These are phyloP conservation scores for Synanthedon myopaeformis DNA, from an alignment of 2,888 invertebrate genomes.

Conservation along the genomic window DNA sequence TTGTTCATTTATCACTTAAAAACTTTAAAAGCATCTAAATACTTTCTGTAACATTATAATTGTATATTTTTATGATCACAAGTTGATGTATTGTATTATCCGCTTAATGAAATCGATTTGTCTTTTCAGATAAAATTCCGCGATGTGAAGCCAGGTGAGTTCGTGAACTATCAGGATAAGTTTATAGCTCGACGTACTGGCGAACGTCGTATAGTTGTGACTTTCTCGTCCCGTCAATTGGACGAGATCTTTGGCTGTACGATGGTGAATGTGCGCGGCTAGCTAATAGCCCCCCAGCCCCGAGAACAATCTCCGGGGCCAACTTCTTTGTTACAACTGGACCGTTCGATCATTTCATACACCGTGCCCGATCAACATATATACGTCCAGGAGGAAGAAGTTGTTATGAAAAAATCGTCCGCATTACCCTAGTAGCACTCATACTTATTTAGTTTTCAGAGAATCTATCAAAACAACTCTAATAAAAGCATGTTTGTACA, in stretches of 20 bases:
- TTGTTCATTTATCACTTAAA: no score
- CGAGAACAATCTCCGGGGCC: constrained; percentile 52
- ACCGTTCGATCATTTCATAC: constrained; percentile 43
- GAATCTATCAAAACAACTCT: no score
- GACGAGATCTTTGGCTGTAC: constrained; percentile 74
- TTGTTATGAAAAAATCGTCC: constrained; percentile 22
- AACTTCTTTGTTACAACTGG: constrained; percentile 41
- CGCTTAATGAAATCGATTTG: background rate
- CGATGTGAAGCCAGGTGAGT: constrained; percentile 74
- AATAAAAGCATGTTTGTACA: no score
- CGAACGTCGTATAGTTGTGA: constrained; percentile 73
- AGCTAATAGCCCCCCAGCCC: constrained; percentile 52
- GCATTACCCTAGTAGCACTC: constrained; percentile 17
- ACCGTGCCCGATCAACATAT: constrained; percentile 48
- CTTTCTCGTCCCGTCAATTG: constrained; percentile 75
- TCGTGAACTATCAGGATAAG: constrained; percentile 71
- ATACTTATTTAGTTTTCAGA: background rate
- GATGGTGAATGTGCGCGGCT: constrained; percentile 65
- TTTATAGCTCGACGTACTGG: constrained; percentile 72
- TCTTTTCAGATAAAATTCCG: constrained; percentile 59
- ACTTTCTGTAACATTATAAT: no score
- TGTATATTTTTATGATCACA: background rate
- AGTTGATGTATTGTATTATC: background rate
- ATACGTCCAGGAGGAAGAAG: constrained; percentile 55
- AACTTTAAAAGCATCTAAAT: no score